phyloP scores from a whole-genome alignment of 2,113 vertebrate species.

The Muscicapa adusta region DNA sequence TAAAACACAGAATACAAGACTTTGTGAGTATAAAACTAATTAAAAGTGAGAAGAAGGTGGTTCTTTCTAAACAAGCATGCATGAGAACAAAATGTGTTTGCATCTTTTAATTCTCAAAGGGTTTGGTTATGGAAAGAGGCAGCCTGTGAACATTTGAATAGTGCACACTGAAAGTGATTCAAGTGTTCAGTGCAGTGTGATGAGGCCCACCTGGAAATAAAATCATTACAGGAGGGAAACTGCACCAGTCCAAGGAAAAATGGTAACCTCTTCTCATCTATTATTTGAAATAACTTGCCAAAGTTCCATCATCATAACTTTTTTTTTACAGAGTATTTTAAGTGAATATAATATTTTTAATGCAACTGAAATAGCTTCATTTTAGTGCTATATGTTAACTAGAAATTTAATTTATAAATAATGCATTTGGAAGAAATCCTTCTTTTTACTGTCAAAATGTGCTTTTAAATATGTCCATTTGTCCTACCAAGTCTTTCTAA shows the following conservation, averaged over 20 bases:
- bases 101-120: background rate
- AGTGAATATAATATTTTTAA: background rate
- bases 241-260: background rate
- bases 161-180: background rate
- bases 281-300: background rate
- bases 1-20: background rate
- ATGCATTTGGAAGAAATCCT: background rate
- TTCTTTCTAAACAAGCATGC: background rate
- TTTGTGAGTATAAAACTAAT: background rate
- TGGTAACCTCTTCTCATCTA: fast-evolving
- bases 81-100: background rate
- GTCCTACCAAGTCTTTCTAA: background rate
- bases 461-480: background rate
- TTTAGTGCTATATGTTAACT: background rate
- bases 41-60: background rate
- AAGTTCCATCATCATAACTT: background rate
- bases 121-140: background rate
- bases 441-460: background rate
- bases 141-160: background rate
- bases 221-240: background rate
- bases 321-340: background rate
- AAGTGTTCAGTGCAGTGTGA: background rate
- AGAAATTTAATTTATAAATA: background rate
- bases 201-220: background rate
- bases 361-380: background rate